Evolutionary conservation across 2,797 vertebrate species (phyloP).

Genomic region (Pyrocephalus nanus): DNA sequence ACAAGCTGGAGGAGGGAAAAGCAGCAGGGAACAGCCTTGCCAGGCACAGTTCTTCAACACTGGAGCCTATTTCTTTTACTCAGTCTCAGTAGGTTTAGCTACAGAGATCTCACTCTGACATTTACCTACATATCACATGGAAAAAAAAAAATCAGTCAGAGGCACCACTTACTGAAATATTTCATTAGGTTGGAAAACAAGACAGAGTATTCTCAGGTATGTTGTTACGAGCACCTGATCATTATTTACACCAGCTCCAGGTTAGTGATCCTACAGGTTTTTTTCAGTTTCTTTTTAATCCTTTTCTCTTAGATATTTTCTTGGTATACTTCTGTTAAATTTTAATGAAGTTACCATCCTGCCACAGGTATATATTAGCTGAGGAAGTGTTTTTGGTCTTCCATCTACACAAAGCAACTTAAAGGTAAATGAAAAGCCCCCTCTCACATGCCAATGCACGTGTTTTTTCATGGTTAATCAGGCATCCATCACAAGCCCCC

Average conservation of each 20-base stretch:
- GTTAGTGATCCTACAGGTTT: accelerated
- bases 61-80: background rate
- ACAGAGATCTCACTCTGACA: background rate
- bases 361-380: background rate
- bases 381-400: background rate
- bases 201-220: background rate
- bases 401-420: background rate
- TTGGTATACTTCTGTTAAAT: background rate
- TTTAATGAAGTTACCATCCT: background rate
- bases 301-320: background rate
- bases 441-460: background rate
- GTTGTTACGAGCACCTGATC: background rate
- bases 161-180: background rate
- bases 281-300: background rate
- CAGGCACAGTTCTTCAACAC: background rate
- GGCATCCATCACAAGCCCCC: background rate
- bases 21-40: background rate
- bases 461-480: background rate
- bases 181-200: background rate
- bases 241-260: background rate
- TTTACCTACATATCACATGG: background rate
- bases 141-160: background rate
- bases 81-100: background rate
- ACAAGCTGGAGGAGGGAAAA: background rate
- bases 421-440: background rate